Evolutionary conservation across 2,888 invertebrate species (phyloP).

Genomic region (Neoscelio sp.): DNA sequence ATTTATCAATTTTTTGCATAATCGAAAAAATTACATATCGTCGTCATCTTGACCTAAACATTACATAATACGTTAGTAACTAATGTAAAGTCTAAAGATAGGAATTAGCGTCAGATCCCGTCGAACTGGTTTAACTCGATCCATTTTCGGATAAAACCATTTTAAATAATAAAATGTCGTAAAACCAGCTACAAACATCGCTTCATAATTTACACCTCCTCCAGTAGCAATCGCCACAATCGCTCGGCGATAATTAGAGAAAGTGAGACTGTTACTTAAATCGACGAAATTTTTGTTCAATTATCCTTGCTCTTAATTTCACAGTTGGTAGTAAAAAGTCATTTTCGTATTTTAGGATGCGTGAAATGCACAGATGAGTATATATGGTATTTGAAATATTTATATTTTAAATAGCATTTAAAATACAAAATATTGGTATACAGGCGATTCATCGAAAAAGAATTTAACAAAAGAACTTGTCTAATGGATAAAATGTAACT

Average conservation of each 20-base stretch:
- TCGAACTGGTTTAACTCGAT: constrained; percentile 68
- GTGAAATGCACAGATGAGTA: no score
- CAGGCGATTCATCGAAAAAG: no score
- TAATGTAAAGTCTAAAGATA: constrained; percentile 70
- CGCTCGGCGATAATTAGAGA: constrained; percentile 1
- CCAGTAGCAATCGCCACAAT: not conserved
- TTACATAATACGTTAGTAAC: constrained; percentile 12
- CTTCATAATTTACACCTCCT: constrained; percentile 5
- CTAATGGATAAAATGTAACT: no score
- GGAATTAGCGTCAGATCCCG: constrained; percentile 63
- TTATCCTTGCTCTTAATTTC: no score
- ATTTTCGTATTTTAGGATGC: no score
- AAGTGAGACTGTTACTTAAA: not conserved
- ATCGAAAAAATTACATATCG: constrained; percentile 4
- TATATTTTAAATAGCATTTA: no score
- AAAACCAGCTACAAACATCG: not conserved
- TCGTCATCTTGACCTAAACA: constrained; percentile 16
- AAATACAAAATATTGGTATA: no score
- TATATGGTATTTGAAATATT: no score
- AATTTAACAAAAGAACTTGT: no score
- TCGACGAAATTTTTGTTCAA: not conserved
- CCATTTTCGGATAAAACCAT: constrained; percentile 44
- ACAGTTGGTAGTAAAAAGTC: no score
- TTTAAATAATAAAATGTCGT: constrained; percentile 21
- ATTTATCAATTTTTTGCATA: no score